Evolutionary conservation across 2,797 vertebrate species (phyloP).

Genomic region (Anniella stebbinsi): DNA sequence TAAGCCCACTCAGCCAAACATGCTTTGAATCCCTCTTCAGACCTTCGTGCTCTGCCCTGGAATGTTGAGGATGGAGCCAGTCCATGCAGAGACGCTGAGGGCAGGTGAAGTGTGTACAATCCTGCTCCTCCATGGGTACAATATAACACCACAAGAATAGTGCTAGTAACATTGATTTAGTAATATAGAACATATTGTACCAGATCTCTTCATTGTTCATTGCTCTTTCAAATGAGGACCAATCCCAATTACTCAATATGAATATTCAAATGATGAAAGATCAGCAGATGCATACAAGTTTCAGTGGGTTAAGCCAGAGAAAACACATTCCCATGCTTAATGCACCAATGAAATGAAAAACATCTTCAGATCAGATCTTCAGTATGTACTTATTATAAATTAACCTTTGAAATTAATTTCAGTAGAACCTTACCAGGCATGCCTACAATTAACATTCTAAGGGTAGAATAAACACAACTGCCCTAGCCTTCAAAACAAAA

Average conservation of each 20-base stretch:
- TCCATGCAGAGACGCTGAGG: not conserved
- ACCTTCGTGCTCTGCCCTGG: not conserved
- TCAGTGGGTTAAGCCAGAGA: not conserved
- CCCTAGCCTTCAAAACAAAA: not conserved
- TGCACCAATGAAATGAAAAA: not conserved
- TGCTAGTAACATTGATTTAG: not conserved
- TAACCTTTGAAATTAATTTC: slow-evolving; percentile 11
- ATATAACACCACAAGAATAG: not conserved
- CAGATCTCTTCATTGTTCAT: not conserved
- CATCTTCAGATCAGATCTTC: slow-evolving; percentile 6
- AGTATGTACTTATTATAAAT: not conserved
- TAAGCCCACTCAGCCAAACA: not conserved
- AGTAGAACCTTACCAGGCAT: not conserved
- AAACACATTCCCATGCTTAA: not conserved
- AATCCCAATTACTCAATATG: not conserved
- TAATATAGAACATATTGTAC: not conserved
- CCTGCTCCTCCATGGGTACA: not conserved
- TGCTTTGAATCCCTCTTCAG: not conserved
- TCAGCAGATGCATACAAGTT: not conserved
- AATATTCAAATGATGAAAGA: not conserved
- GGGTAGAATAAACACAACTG: slow-evolving; percentile 13
- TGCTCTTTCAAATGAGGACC: not conserved
- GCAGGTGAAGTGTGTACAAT: not conserved
- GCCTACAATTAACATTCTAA: not conserved
- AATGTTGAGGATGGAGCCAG: not conserved